phyloP scores from a whole-genome alignment of 2,797 vertebrate species.

The Leptatherina wallacei region DNA sequence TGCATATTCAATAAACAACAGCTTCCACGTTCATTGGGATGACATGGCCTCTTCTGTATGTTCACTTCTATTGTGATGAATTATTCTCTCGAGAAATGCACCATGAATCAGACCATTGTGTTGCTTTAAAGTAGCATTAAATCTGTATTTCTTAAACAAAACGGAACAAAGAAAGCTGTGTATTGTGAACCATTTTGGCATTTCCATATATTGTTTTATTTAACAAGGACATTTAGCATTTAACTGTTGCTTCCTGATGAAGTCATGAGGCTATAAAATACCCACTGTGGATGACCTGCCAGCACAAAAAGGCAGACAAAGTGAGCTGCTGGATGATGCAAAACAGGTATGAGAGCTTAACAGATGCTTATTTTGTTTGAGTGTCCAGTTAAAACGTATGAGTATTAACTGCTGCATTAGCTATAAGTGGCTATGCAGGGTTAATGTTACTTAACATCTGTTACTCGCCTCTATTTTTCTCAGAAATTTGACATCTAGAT shows the following conservation, averaged over 20 bases:
- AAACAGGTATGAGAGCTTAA: neutral
- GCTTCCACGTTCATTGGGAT: neutral
- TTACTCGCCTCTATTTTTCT: neutral
- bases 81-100: neutral
- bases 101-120: neutral
- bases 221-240: neutral
- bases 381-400: neutral
- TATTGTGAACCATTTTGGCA: neutral
- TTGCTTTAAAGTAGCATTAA: constrained; percentile 5
- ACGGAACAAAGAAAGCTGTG: neutral
- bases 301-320: constrained; percentile 3
- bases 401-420: neutral
- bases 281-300: too few relatives aligned
- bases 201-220: neutral
- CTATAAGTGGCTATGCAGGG: neutral
- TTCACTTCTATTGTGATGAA: constrained; percentile 2
- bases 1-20: neutral
- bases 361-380: neutral
- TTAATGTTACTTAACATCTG: neutral
- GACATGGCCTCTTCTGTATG: neutral
- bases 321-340: neutral
- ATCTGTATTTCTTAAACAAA: constrained; percentile 6
- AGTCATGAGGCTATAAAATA: neutral
- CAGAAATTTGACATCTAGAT: neutral
- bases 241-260: neutral